Conservation (phyloP, 2,797 vertebrate genomes). For the Tadarida brasiliensis region DNA sequence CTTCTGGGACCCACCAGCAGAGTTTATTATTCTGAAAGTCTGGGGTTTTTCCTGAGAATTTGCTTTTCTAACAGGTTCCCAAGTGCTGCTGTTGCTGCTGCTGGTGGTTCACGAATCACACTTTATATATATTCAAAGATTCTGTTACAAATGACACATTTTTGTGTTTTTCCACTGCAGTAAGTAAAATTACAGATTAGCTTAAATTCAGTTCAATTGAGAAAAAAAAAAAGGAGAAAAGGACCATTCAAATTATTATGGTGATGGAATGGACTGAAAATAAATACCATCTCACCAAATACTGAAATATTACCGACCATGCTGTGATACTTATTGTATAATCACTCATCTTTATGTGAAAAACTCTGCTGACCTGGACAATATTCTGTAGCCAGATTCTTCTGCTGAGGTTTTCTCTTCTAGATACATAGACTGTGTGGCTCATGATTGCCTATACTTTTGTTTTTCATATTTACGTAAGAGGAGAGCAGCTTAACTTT, state of each 20-base stretch:
- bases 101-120: neutral
- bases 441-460: neutral
- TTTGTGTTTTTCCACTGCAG: neutral
- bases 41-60: neutral
- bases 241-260: neutral
- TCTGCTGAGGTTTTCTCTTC: neutral
- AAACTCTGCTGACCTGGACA: neutral
- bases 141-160: neutral
- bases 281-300: conserved; percentile 46
- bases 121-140: neutral
- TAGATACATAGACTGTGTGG: neutral
- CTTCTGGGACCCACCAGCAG: neutral
- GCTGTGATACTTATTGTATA: conserved; percentile 19
- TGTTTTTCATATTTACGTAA: conserved; percentile 34
- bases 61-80: neutral
- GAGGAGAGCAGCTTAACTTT: neutral
- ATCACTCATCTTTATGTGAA: conserved; percentile 34
- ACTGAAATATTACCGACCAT: conserved; percentile 8
- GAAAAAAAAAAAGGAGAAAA: neutral
- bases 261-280: conserved; percentile 5
- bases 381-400: neutral
- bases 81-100: neutral
- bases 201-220: neutral
- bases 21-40: neutral
- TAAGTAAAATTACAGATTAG: conserved; percentile 1